Conservation (phyloP, 2,113 vertebrate species). For the Larimichthys polyactis region DNA sequence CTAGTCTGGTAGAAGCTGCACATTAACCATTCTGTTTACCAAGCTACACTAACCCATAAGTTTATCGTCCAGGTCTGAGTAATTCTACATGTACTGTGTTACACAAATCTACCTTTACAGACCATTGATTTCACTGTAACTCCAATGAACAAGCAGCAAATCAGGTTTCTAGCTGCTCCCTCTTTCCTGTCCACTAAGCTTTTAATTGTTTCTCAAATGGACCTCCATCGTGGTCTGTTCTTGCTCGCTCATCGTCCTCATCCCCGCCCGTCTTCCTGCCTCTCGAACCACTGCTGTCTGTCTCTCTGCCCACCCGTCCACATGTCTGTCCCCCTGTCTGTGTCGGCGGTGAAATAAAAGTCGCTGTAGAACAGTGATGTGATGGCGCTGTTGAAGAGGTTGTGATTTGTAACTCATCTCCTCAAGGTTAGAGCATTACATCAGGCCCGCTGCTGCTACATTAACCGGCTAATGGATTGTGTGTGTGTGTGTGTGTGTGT, state of each 20-base stretch:
- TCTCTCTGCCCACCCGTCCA: background rate
- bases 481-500: conserved; percentile 16
- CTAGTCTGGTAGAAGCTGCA: background rate
- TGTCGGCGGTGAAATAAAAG: background rate
- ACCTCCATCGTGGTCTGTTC: background rate
- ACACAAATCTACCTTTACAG: background rate
- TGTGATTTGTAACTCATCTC: conserved; percentile 38
- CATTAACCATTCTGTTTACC: background rate
- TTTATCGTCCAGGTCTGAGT: background rate
- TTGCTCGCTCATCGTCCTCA: conserved; percentile 2
- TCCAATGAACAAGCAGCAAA: background rate
- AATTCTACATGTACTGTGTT: background rate
- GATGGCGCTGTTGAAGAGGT: background rate
- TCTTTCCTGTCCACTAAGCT: background rate
- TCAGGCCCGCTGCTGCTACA: conserved; percentile 41
- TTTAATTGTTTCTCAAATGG: background rate
- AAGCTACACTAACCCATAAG: background rate
- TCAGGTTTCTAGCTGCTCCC: background rate
- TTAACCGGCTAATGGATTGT: conserved; percentile 51
- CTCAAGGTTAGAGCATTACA: conserved; percentile 54
- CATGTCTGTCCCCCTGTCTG: background rate
- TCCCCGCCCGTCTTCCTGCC: conserved; percentile 3
- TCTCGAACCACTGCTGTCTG: background rate
- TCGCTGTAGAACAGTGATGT: background rate
- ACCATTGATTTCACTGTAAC: background rate